A percentile compares a stretch with the other conserved stretches of the same genome.
Evolutionary conservation across 2,888 invertebrate species (phyloP).

Genomic region (Beris morrisii): DNA sequence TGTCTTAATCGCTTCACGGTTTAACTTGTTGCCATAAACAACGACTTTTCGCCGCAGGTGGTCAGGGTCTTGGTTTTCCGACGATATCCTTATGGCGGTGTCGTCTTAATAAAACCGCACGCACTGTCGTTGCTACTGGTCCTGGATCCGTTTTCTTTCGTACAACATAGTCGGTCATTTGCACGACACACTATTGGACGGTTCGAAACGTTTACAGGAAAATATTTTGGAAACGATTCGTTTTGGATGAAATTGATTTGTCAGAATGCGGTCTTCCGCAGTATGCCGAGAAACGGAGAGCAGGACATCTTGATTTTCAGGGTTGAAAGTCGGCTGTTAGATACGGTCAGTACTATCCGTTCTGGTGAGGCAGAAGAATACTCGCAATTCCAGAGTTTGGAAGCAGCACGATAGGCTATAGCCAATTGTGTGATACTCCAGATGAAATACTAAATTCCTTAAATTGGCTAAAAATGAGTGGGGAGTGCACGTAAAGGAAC

Average conservation of each 20-base stretch:
- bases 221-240: conserved; percentile 31
- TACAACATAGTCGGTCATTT: background rate
- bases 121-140: conserved; percentile 14
- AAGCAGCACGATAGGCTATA: no score
- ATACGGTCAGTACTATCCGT: no score
- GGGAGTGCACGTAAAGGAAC: no score
- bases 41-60: conserved; percentile 28
- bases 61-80: conserved; percentile 6
- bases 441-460: no score
- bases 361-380: no score
- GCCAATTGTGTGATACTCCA: no score
- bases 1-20: conserved; percentile 38
- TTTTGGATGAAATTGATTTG: conserved; percentile 29
- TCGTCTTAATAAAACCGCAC: conserved; percentile 38
- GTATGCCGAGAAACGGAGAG: no score
- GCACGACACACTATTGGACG: background rate
- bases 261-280: background rate
- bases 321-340: no score
- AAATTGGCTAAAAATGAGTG: no score
- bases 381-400: no score
- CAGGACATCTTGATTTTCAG: no score
- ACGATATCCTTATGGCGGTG: conserved; percentile 25
- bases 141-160: background rate
- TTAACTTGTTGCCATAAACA: conserved; percentile 38
- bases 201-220: conserved; percentile 18